These are phyloP conservation scores for Dipodomys merriami DNA, from an alignment of 2,113 vertebrate species.

Conservation along the genomic window DNA sequence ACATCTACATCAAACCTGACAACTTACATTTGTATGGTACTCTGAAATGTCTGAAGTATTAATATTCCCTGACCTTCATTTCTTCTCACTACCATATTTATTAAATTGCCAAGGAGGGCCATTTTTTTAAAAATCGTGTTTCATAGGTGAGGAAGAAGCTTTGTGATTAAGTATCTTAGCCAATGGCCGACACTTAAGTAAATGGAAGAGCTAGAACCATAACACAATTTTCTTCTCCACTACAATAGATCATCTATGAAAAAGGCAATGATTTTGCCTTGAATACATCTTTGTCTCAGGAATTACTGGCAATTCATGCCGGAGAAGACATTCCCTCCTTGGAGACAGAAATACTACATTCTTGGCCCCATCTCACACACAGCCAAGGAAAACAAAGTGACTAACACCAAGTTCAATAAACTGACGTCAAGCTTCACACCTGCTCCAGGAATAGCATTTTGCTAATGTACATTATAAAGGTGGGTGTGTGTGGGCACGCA, in stretches of 20 bases:
- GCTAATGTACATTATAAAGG: background rate
- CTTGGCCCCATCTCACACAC: background rate
- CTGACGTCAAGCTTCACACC: background rate
- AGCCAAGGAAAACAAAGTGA: background rate
- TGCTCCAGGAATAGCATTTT: background rate
- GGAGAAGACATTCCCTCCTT: background rate
- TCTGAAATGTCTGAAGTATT: background rate
- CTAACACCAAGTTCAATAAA: background rate
- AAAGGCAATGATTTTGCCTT: background rate
- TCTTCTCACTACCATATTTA: background rate
- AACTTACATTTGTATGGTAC: background rate
- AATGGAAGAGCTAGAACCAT: background rate
- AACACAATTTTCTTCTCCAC: background rate
- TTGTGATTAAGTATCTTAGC: background rate
- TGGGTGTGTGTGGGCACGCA: no score
- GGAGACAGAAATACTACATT: background rate
- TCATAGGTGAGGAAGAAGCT: background rate
- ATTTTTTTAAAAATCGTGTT: background rate
- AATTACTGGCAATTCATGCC: background rate
- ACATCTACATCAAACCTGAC: background rate
- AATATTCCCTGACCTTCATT: background rate
- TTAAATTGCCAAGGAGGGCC: background rate
- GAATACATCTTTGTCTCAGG: background rate
- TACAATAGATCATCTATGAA: background rate
- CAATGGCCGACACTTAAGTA: background rate